These are phyloP conservation scores for Spilosoma lubricipeda DNA, from an alignment of 2,888 invertebrate genomes.

Conservation along the genomic window DNA sequence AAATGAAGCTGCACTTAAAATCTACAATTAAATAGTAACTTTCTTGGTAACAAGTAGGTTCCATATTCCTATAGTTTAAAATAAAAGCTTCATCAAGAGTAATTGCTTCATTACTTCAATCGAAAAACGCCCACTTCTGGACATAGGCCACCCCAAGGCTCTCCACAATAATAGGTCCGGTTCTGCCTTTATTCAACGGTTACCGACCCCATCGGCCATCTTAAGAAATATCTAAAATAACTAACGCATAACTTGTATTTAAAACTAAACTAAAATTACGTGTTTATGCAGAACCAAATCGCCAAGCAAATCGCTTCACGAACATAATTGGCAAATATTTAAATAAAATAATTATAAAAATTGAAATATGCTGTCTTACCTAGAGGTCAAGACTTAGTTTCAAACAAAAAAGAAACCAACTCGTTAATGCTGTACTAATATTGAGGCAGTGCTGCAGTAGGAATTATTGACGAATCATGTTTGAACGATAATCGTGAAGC, in stretches of 20 bases:
- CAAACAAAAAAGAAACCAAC: constrained; percentile 48
- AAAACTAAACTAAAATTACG: constrained; percentile 20
- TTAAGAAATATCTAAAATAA: background rate
- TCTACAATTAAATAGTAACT: too few species aligned
- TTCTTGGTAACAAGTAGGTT: too few species aligned
- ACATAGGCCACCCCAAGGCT: too few species aligned
- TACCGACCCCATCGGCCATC: too few species aligned
- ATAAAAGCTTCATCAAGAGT: too few species aligned
- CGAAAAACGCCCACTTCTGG: too few species aligned
- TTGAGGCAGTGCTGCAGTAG: constrained; percentile 68
- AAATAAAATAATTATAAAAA: constrained; percentile 57
- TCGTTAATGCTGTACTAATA: constrained; percentile 78
- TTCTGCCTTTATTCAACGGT: too few species aligned
- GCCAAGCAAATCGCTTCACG: constrained; percentile 51
- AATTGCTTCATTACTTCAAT: too few species aligned
- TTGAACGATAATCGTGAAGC: constrained; percentile 69
- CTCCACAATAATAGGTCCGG: too few species aligned
- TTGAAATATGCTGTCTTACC: constrained; percentile 29
- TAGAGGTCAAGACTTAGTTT: constrained; percentile 26
- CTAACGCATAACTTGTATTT: background rate
- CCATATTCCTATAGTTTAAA: too few species aligned
- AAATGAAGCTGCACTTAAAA: too few species aligned
- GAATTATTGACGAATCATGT: constrained; percentile 76
- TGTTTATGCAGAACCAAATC: constrained; percentile 33
- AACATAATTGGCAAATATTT: constrained; percentile 63